These are phyloP conservation scores for Catostylus mosaicus DNA, from an alignment of 30 jellyfish, hydroid and myxozoan genomes.

Conservation along the genomic window DNA sequence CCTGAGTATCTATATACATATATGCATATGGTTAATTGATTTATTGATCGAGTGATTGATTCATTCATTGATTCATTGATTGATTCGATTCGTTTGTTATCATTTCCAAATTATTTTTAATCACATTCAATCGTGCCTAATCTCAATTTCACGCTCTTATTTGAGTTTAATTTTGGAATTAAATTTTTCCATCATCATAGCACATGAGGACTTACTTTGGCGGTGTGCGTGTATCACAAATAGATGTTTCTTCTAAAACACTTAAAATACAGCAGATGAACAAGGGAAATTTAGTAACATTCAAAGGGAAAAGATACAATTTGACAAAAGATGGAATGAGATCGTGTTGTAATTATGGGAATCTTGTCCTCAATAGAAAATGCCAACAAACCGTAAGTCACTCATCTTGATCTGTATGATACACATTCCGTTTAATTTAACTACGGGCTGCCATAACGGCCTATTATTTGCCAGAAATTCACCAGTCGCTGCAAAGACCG, in stretches of 20 bases:
- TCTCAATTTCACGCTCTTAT: too few relatives aligned
- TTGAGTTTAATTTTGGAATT: too few relatives aligned
- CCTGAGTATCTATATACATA: background rate
- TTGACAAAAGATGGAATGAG: conserved; percentile 4
- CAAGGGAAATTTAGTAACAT: conserved; percentile 11
- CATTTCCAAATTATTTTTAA: too few relatives aligned
- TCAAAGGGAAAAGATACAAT: conserved; percentile 27
- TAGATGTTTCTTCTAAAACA: conserved; percentile 46
- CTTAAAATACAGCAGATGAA: conserved; percentile 28
- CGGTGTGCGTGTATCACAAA: conserved; percentile 33
- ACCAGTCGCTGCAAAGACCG: too few relatives aligned
- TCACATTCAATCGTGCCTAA: too few relatives aligned
- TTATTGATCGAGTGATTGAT: background rate
- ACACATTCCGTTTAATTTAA: background rate
- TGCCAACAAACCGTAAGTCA: conserved; percentile 75
- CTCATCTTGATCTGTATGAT: background rate
- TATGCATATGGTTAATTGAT: background rate
- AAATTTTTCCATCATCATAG: conserved; percentile 36
- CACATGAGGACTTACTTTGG: conserved; percentile 31
- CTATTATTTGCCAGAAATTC: background rate
- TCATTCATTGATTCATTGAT: background rate
- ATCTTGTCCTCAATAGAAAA: conserved; percentile 72
- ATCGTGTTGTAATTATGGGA: conserved; percentile 80
- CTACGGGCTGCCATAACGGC: background rate
- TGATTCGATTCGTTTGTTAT: too few relatives aligned